Percentiles rank a stretch among this genome's conserved stretches.
phyloP scores from a whole-genome alignment of 1,140 invertebrate genomes.

The Apis laboriosa region DNA sequence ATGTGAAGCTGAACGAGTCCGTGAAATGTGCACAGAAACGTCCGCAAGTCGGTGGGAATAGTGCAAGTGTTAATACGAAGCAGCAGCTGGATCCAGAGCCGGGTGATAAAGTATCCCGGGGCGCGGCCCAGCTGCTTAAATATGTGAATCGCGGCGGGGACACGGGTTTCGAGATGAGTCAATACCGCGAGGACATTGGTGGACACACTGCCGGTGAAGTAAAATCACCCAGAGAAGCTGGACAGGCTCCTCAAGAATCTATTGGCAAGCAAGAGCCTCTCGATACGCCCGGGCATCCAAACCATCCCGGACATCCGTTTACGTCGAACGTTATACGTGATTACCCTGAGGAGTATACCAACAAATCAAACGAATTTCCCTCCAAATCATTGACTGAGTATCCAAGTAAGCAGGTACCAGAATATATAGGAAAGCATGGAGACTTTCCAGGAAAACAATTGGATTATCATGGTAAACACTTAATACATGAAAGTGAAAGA shows the following conservation, averaged over 20 bases:
- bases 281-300: conserved; percentile 72
- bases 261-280: conserved; percentile 74
- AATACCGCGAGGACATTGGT: conserved; percentile 81
- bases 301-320: conserved; percentile 69
- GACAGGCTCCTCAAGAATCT: conserved; percentile 72
- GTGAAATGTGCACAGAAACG: conserved; percentile 80
- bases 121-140: conserved; percentile 79
- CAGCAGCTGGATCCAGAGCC: conserved; percentile 75
- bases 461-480: conserved; percentile 71
- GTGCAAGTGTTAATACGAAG: conserved; percentile 75
- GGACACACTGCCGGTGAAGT: conserved; percentile 78
- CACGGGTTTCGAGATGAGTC: conserved; percentile 80
- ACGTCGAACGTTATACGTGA: conserved; percentile 68
- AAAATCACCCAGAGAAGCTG: conserved; percentile 75
- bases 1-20: conserved; percentile 81
- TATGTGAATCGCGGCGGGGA: conserved; percentile 76
- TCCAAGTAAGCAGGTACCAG: conserved; percentile 65
- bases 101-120: conserved; percentile 77
- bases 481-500: conserved; percentile 69
- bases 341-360: conserved; percentile 71
- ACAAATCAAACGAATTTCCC: conserved; percentile 68
- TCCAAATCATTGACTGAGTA: conserved; percentile 69
- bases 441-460: conserved; percentile 67
- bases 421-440: conserved; percentile 62
- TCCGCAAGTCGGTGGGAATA: conserved; percentile 75